These are phyloP conservation scores for Onychomys arenicola DNA, from an alignment of 2,797 vertebrate species.

Conservation along the genomic window DNA sequence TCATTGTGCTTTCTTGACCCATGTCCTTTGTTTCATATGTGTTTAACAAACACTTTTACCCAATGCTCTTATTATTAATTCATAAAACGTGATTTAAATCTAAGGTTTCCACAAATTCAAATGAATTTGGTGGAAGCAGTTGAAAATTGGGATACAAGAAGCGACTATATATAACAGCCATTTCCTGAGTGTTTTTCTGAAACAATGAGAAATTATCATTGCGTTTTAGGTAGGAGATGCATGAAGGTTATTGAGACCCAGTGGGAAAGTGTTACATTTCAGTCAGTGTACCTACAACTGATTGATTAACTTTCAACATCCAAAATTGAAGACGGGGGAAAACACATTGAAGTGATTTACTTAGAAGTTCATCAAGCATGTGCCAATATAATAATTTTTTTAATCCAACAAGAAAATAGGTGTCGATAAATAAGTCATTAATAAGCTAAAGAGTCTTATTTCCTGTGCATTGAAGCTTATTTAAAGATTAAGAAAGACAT, in stretches of 20 bases:
- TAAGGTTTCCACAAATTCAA: conserved; percentile 53
- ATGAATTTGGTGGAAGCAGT: conserved; percentile 1
- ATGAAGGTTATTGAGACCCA: conserved; percentile 64
- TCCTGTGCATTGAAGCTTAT: conserved; percentile 75
- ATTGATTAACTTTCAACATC: conserved; percentile 76
- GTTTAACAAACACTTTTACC: conserved; percentile 38
- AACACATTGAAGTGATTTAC: conserved; percentile 75
- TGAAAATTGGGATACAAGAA: conserved; percentile 46
- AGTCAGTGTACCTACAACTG: conserved; percentile 37
- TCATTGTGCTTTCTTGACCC: background rate
- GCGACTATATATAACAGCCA: background rate
- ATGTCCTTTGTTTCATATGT: background rate
- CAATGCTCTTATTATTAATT: conserved; percentile 20
- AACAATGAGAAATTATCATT: conserved; percentile 71
- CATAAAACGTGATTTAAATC: background rate
- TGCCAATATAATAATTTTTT: conserved; percentile 81
- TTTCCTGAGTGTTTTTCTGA: conserved; percentile 40
- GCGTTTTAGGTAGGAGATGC: conserved; percentile 49
- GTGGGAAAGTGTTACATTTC: conserved; percentile 48
- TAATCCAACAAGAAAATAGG: conserved; percentile 79
- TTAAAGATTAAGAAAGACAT: conserved; percentile 81
- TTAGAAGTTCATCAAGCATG: conserved; percentile 77
- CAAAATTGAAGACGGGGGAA: conserved; percentile 68
- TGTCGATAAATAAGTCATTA: conserved; percentile 81
- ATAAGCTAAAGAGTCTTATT: conserved; percentile 75